Conservation (phyloP, 2,113 vertebrate species). For the Syngnathus floridae region DNA sequence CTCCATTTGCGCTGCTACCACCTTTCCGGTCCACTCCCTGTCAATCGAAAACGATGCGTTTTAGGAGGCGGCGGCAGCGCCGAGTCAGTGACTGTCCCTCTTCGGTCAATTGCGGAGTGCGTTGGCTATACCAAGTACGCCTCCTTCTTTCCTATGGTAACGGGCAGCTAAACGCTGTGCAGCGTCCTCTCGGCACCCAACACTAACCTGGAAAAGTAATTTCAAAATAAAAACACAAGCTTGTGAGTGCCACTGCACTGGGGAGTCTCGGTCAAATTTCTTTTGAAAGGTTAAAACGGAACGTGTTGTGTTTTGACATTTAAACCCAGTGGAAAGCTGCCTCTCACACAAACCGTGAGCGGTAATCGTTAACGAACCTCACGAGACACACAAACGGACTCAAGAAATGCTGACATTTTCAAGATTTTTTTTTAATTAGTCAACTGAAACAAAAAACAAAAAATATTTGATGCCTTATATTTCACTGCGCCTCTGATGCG, state of each 20-base stretch:
- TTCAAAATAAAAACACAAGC: constrained; percentile 34
- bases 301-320: neutral
- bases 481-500: neutral
- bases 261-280: constrained; percentile 8
- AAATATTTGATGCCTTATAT: no score
- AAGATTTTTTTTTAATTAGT: no score
- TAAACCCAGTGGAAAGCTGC: neutral
- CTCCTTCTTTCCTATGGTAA: constrained; percentile 41
- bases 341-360: neutral
- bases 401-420: neutral
- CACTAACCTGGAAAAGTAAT: neutral
- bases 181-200: neutral
- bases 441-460: no score
- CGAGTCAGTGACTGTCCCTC: constrained; percentile 13
- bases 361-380: neutral
- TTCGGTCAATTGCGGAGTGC: constrained; percentile 19
- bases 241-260: no score
- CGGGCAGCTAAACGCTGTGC: constrained; percentile 28
- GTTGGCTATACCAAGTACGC: constrained; percentile 42
- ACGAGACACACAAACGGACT: neutral
- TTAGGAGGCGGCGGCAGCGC: neutral
- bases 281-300: constrained; percentile 1
- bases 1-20: constrained; percentile 37
- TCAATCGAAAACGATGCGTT: neutral
- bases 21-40: neutral